Evolutionary conservation across 2,888 invertebrate genomes (phyloP), one percentile per base, ranked within the genome.

Genomic region (Drosophila neonasuta): DNA sequence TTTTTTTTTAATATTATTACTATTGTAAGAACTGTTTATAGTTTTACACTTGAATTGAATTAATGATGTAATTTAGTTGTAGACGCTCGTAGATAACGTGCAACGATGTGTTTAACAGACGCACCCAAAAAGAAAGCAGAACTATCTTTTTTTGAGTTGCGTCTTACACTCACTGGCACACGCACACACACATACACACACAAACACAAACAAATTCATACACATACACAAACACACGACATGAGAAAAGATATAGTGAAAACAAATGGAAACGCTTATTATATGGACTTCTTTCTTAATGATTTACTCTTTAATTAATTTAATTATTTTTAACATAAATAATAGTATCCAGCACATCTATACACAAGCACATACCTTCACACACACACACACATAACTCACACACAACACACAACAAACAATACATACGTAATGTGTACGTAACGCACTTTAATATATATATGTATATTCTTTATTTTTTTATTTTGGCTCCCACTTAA

Each of bases 231-330:
- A 15, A 48, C 29, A 41, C 24, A 30, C 46, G 41, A 64, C 45
- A 49, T 50, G 42, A 58, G 62, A 69, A 63, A 62, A 46, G 68
- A 77, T 69, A 57, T 79, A 74, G 65, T 79, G 71, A 75, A 80
- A 75, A 77, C 63, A 68, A 80, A 81, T 84, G 79, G 69, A 81
- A 81, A 81, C 81, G 81, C 81, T 81, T 81, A 81, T 74, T 64
- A 70, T 52, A 81, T 81, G 70, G 81, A 81, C 81, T 81, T 81
- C 69, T 80, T 68, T 74, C 81, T 80, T 77, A 74, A 81, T 81
- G 59, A 78, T 72, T 76, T 71, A 69, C 63, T 42, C 46, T 57
- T 61, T 50, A 71, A 59, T 57, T 76, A 77, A 66, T 70, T 79
- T 68, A 64, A 65, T 69, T 80, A 68, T 60, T 46, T 75, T 68